Base-by-base conservation (phyloP, 2,113 vertebrate genomes). In the Ophthalmolycus amberensis region DNA sequence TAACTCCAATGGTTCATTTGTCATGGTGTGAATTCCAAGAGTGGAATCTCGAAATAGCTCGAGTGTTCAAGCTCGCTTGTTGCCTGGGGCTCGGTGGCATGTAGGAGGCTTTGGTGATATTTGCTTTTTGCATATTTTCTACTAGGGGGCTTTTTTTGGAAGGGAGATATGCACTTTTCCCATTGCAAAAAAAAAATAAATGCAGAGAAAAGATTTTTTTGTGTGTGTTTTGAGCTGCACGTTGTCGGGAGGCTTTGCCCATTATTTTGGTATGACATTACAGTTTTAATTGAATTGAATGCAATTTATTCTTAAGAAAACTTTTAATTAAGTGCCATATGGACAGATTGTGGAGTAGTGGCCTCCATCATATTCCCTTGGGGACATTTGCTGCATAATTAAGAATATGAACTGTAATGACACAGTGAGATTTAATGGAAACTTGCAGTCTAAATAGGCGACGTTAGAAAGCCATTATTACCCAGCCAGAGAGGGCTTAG, bases 311-410 rank as follows among this genome's bases (percentile, higher is more conserved):
- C 94, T 94, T 93, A 95, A 95, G 94, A 95, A 96, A 96, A 95
- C 93, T 96, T 96, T 96, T 96, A 96, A 96, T 96, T 94, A 95
- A 95, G 94, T 95, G 92, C 94, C 94, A 95, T 95, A 95, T 94
- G 95, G 95, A 95, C 93, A 95, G 93, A 95, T 93, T 93, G 95
- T 92, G 83, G 91, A 94, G 94, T 94, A 92, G 94, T 95, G 93
- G 95, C 93, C 95, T 94, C 92, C 88, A 52, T 92, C 86, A 92
- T 93, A 91, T 95, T 95, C 94, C 95, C 95, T 93, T 74, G 92
- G 94, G 95, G 92, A 95, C 90, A 93, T 94, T 93, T 92, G 92
- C 92, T 92, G 94, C 94, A 95, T 95, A 96, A 95, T 95, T 96
- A 96, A 94, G 92, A 94, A 95, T 95, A 95, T 95, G 95, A 96